Evolutionary conservation across 2,888 invertebrate genomes (phyloP).

Genomic region (Cordilura impudica): DNA sequence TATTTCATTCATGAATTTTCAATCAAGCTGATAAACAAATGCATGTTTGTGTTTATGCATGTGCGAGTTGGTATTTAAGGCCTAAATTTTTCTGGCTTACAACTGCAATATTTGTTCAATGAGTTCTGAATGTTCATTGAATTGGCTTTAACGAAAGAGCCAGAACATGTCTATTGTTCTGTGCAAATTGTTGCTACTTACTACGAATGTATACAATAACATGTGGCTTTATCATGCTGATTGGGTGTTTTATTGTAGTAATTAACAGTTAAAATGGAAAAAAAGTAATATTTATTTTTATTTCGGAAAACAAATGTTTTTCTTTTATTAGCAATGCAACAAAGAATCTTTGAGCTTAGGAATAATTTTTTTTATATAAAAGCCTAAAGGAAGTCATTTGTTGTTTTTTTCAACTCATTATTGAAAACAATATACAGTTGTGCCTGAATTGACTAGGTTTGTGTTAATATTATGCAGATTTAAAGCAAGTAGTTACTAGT

Average conservation of each 20-base stretch:
- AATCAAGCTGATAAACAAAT: constrained; percentile 6
- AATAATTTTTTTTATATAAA: not conserved
- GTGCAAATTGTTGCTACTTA: not conserved
- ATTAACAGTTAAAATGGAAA: constrained; percentile 24
- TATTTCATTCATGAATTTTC: constrained; percentile 9
- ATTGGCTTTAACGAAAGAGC: not conserved
- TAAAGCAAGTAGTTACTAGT: too few species aligned
- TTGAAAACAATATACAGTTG: not conserved
- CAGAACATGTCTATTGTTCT: not conserved
- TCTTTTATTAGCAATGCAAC: not conserved
- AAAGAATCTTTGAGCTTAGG: too few species aligned
- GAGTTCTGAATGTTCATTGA: not conserved
- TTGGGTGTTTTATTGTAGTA: constrained; percentile 17
- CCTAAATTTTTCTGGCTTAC: not conserved
- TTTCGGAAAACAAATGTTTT: not conserved
- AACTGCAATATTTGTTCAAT: constrained; percentile 8
- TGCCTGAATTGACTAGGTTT: too few species aligned
- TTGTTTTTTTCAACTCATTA: not conserved
- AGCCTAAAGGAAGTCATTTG: not conserved
- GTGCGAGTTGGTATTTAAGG: not conserved
- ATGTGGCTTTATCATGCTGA: constrained; percentile 28
- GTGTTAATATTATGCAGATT: too few species aligned
- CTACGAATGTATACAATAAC: constrained; percentile 4
- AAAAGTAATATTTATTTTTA: not conserved
- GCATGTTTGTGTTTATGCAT: not conserved